Evolutionary conservation across 1,140 invertebrate species (phyloP).

Genomic region (Apolygus lucorum): DNA sequence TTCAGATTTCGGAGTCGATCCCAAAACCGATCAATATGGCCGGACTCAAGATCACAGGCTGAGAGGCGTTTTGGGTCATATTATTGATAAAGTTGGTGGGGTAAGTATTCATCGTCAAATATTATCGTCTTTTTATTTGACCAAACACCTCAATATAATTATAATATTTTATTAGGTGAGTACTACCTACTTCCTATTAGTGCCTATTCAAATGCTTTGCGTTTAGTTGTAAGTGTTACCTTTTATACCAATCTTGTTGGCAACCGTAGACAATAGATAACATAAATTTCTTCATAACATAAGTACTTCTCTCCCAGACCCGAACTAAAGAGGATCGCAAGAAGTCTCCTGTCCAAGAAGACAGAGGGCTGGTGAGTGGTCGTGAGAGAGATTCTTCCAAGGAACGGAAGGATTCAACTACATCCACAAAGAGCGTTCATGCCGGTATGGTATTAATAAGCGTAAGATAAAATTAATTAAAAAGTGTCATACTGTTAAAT

Average conservation of each 20-base stretch:
- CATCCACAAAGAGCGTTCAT: slow-evolving; percentile 20
- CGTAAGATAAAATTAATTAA: background rate
- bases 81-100: slow-evolving; percentile 44
- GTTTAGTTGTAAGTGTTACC: no score
- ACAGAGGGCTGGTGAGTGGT: slow-evolving; percentile 18
- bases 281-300: no score
- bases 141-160: no score
- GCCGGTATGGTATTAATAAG: background rate
- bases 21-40: slow-evolving; percentile 22
- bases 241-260: no score
- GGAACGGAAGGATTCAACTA: slow-evolving; percentile 13
- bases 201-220: no score
- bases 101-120: slow-evolving; percentile 5
- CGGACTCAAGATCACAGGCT: slow-evolving; percentile 27
- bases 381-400: slow-evolving; percentile 32
- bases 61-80: slow-evolving; percentile 45
- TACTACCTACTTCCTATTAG: no score
- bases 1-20: background rate
- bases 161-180: no score
- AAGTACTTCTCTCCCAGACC: slow-evolving; percentile 33
- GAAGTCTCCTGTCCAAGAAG: slow-evolving; percentile 40
- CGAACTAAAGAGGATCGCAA: slow-evolving; percentile 45
- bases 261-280: no score
- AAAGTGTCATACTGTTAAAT: no score
- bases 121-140: no score